Base-by-base conservation (phyloP, 2,888 invertebrate genomes). In the Dinocampus coccinellae region DNA sequence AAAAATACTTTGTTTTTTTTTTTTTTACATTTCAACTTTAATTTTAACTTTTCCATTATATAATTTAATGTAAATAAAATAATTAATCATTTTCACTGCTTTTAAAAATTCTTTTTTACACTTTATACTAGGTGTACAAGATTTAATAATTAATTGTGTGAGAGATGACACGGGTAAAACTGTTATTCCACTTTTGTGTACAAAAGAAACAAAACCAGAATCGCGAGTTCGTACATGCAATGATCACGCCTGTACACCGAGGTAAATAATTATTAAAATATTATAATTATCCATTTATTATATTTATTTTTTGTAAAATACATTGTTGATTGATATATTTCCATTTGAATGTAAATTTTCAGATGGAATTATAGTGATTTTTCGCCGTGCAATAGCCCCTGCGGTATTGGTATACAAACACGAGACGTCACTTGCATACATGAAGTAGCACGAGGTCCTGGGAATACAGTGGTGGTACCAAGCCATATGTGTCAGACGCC, bases 401-500 rank as follows among this genome's bases (percentile, higher is more conserved):
- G 98, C 84, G 98, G 98, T 34, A 95, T 97, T 77, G 98, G 98
- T 0, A 94, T 95, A 77, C 96, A 97, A 88, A 95, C 94, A 0
- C 90, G 98, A 73, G 95, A 95, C 86, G 97, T 97, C 65, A 93
- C 92, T 66, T 97, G 97, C 85, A 93, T 96, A 78, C 95, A 95
- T 81, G 93, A 93, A 88, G 95, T 96, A 63, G 95, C 95, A 0
- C 91, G 96, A 62, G 95, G 95, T 1, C 94, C 94, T 13, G 94
- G 94, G 42, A 97, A 96, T 85, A 95, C 96, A 0, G 94, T 98
- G 75, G 93, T 95, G 10, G 95, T 98, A n/a, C 96, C 97, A 0
- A 95, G 95, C 88, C 94, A 93, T 84, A 95, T 96, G 93, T 97
- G 98, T 83, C 96, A 96, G 0, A 95, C 95, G 83, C 97, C 97